phyloP scores from a whole-genome alignment of 2,888 invertebrate species.

The Branchipolynoe longqiensis region DNA sequence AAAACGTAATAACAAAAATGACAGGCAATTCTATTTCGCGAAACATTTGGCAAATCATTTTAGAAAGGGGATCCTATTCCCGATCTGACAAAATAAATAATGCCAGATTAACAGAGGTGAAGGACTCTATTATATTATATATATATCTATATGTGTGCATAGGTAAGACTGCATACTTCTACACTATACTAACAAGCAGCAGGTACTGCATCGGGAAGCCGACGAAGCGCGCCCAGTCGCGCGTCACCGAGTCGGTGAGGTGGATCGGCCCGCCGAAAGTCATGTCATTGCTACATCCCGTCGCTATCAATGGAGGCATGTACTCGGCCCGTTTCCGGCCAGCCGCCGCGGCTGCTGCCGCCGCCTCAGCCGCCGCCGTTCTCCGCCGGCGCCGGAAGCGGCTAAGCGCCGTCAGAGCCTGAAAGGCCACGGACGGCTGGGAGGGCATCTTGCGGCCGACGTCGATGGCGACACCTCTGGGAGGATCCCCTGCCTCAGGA shows the following conservation, averaged over 20 bases:
- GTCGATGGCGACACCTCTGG: too few relatives aligned
- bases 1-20: too few relatives aligned
- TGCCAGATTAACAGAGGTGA: too few relatives aligned
- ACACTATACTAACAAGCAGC: conserved; percentile 58
- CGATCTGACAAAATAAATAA: too few relatives aligned
- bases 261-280: conserved; percentile 22
- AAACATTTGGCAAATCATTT: too few relatives aligned
- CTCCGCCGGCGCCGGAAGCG: conserved; percentile 3
- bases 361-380: neutral
- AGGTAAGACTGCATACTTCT: too few relatives aligned
- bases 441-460: neutral
- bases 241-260: conserved; percentile 41
- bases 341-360: neutral
- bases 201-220: conserved; percentile 62
- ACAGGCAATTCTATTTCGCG: too few relatives aligned
- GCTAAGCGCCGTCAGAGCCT: conserved; percentile 1
- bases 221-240: conserved; percentile 60
- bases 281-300: neutral
- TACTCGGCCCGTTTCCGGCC: neutral
- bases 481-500: too few relatives aligned
- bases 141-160: neutral
- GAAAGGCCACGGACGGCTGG: conserved; percentile 14
- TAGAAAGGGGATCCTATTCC: too few relatives aligned
- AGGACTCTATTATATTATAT: neutral
- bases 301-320: neutral